Evolutionary conservation across 2,113 vertebrate species (phyloP), one percentile per base, ranked within the genome.

Genomic region (Myotis davidii): DNA sequence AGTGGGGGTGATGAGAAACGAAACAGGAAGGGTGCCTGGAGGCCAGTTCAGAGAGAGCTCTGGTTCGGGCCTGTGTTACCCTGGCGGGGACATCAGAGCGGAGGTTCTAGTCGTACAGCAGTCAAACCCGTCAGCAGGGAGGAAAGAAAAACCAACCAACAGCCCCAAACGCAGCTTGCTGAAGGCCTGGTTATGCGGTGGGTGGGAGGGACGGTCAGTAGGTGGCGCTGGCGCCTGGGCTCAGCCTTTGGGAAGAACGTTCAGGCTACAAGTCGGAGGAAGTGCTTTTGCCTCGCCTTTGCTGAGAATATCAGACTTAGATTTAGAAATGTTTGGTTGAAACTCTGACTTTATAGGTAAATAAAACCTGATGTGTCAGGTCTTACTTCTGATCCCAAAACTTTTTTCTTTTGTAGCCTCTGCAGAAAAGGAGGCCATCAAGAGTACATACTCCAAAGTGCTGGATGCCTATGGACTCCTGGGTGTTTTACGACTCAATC

Each of bases 381-480:
- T 88, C 6, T 18, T 90, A 94, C 94, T 85, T 96, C 86, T 90
- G 86, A 88, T 64, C 72, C 59, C 50, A 37, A 86, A 69, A 17
- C 0, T 95, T 97, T 45, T 97, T 88, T 95, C 10, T 45, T 45
- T 90, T 5, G 54, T 88, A 99, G 98, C 98, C 91, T 98, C 99
- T 84, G 99, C 99, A 88, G 99, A 99, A 98, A 99, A 99, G 95
- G 99, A 99, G 50, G 99, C 99, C 70, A 99, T 99, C 96, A 99
- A 99, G 98, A 98, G 97, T 79, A 98, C 98, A 1, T 99, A 99
- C 92, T 98, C 98, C 94, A 99, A 99, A 98, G 99, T 99, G 93
- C 98, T 99, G 96, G 99, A 99, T 97, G 99, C 99, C 0, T 99
- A 99, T 95, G 99, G 99, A 45, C 99, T 99, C 84, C 95, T 99